Evolutionary conservation across 2,888 invertebrate genomes (phyloP).

Genomic region (Tigriopus californicus): DNA sequence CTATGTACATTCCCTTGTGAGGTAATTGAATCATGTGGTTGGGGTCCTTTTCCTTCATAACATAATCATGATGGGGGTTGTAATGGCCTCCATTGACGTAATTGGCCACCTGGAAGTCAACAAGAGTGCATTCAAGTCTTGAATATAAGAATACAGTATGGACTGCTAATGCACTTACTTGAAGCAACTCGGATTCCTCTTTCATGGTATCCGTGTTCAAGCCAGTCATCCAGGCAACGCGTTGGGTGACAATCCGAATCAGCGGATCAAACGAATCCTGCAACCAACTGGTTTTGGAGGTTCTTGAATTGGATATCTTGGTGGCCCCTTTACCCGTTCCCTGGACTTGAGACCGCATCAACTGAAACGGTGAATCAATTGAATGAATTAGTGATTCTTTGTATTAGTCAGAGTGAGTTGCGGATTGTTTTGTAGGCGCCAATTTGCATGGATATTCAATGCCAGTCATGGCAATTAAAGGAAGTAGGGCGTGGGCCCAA

Average conservation of each 20-base stretch:
- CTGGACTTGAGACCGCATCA: conserved; percentile 25
- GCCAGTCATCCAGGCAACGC: conserved; percentile 21
- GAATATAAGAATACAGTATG: too few species aligned
- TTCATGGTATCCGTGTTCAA: conserved; percentile 22
- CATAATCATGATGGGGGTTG: conserved; percentile 28
- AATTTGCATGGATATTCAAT: background rate
- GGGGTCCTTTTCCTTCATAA: conserved; percentile 21
- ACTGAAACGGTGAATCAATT: conserved; percentile 18
- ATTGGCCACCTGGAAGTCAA: conserved; percentile 18
- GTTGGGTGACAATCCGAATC: background rate
- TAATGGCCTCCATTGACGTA: conserved; percentile 34
- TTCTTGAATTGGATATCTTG: conserved; percentile 8
- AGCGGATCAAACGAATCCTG: conserved; percentile 17
- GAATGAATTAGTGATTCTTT: background rate
- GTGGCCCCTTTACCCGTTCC: conserved; percentile 16
- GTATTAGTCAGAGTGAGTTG: conserved; percentile 7
- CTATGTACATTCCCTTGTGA: conserved; percentile 9
- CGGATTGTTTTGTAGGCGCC: background rate
- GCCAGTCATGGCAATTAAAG: background rate
- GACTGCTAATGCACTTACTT: conserved; percentile 18
- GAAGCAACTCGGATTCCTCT: conserved; percentile 23
- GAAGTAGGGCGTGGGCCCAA: conserved; percentile 2
- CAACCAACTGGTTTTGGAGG: conserved; percentile 26
- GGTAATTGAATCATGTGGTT: conserved; percentile 18
- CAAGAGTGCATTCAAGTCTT: too few species aligned